A percentile compares a stretch with the other conserved stretches of the same genome.
These are phyloP conservation scores for Drosophila buzzatii DNA, from an alignment of 2,888 invertebrate species.

Conservation along the genomic window DNA sequence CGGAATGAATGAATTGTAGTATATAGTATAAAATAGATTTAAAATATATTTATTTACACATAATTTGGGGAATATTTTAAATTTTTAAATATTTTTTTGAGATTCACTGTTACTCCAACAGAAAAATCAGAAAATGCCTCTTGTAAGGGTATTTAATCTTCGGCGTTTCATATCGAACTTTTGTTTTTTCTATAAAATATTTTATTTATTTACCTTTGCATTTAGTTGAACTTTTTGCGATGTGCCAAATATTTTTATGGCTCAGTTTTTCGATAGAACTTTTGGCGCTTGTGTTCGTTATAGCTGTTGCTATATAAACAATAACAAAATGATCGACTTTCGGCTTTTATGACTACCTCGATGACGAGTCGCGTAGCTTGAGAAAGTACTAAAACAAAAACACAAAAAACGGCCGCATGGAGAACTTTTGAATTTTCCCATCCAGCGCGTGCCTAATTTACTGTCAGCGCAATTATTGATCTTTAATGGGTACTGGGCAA, in stretches of 20 bases:
- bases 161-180: neutral
- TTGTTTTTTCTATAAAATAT: slow-evolving; percentile 31
- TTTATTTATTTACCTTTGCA: slow-evolving; percentile 67
- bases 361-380: slow-evolving; percentile 50
- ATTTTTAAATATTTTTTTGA: too few species aligned
- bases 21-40: neutral
- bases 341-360: slow-evolving; percentile 55
- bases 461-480: slow-evolving; percentile 59
- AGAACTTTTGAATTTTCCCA: slow-evolving; percentile 16
- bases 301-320: slow-evolving; percentile 68
- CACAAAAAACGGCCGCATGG: slow-evolving; percentile 4
- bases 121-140: neutral
- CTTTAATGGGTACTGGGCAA: slow-evolving; percentile 7
- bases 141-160: neutral
- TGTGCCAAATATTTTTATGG: slow-evolving; percentile 70
- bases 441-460: slow-evolving; percentile 60
- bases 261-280: slow-evolving; percentile 68
- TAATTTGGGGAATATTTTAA: too few species aligned
- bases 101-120: neutral
- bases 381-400: slow-evolving; percentile 36
- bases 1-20: neutral
- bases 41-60: neutral
- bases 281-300: slow-evolving; percentile 62
- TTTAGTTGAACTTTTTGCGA: slow-evolving; percentile 46
- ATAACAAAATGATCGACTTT: slow-evolving; percentile 55